Evolutionary conservation across 2,113 vertebrate genomes (phyloP).

Genomic region (Eulemur macaco): DNA sequence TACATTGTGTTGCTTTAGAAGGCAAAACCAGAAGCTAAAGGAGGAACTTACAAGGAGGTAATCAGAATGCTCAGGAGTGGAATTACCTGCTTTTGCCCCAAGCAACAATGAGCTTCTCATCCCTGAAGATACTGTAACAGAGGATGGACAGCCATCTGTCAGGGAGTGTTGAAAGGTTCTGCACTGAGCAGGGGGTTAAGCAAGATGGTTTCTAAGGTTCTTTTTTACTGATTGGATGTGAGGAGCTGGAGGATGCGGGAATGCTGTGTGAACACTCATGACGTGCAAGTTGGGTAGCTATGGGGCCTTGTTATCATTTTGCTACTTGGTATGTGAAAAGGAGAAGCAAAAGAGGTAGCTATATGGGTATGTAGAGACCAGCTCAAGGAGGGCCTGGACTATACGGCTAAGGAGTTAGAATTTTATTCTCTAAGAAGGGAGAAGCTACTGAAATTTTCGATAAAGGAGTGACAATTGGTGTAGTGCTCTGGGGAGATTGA

Average conservation of each 20-base stretch:
- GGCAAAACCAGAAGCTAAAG: background rate
- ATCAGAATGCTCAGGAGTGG: background rate
- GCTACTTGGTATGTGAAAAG: background rate
- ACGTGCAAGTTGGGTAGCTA: background rate
- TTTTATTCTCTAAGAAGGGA: background rate
- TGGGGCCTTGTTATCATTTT: background rate
- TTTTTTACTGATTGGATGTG: background rate
- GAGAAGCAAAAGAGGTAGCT: background rate
- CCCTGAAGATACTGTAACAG: background rate
- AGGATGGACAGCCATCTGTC: background rate
- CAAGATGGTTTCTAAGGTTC: background rate
- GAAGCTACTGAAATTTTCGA: background rate
- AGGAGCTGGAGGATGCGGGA: background rate
- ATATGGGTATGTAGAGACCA: background rate
- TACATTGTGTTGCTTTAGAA: background rate
- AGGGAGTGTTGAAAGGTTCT: background rate
- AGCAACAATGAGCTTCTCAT: background rate
- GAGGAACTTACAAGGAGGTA: background rate
- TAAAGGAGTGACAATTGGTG: background rate
- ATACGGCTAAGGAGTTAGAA: background rate
- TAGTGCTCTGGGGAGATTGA: background rate
- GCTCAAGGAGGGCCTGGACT: background rate
- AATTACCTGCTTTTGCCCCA: background rate
- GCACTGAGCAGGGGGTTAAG: background rate
- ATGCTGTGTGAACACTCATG: background rate